A percentile compares a stretch with the other conserved stretches of the same genome.
Evolutionary conservation across 2,113 vertebrate genomes (phyloP).

Genomic region (Lipophrys pholis): DNA sequence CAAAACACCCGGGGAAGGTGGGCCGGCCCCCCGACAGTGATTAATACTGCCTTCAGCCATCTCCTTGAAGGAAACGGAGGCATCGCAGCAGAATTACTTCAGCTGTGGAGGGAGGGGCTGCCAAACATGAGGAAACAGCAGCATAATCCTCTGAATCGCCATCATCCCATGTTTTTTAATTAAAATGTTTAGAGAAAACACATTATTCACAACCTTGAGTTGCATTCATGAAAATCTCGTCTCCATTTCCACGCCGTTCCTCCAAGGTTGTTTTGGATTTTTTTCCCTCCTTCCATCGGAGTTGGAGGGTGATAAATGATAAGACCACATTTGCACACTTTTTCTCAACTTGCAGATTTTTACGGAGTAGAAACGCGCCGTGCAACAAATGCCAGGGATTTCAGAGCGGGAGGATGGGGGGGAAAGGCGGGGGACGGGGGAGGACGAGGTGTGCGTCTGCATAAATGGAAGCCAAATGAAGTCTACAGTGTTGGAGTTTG

Average conservation of each 20-base stretch:
- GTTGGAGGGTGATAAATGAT: slow-evolving; percentile 50
- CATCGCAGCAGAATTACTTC: slow-evolving; percentile 60
- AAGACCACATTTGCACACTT: slow-evolving; percentile 11
- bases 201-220: slow-evolving; percentile 69
- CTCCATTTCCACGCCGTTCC: slow-evolving; percentile 29
- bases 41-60: slow-evolving; percentile 67
- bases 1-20: slow-evolving; percentile 68
- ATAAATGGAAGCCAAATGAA: slow-evolving; percentile 36
- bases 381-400: slow-evolving; percentile 8
- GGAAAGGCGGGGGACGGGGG: no score
- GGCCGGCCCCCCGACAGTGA: slow-evolving; percentile 66
- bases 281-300: slow-evolving; percentile 9
- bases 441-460: slow-evolving; percentile 23
- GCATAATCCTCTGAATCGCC: slow-evolving; percentile 60
- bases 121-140: slow-evolving; percentile 7
- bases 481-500: not conserved
- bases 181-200: slow-evolving; percentile 72
- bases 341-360: slow-evolving; percentile 31
- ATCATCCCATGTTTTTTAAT: slow-evolving; percentile 66
- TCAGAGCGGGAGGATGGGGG: not conserved
- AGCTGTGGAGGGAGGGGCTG: slow-evolving; percentile 1
- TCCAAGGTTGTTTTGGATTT: slow-evolving; percentile 61
- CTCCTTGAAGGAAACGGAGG: slow-evolving; percentile 67
- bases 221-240: slow-evolving; percentile 49
- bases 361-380: not conserved